Percentiles rank a stretch among this genome's conserved stretches.
Evolutionary conservation across 2,797 vertebrate species (phyloP).

Genomic region (Valencia hispanica): DNA sequence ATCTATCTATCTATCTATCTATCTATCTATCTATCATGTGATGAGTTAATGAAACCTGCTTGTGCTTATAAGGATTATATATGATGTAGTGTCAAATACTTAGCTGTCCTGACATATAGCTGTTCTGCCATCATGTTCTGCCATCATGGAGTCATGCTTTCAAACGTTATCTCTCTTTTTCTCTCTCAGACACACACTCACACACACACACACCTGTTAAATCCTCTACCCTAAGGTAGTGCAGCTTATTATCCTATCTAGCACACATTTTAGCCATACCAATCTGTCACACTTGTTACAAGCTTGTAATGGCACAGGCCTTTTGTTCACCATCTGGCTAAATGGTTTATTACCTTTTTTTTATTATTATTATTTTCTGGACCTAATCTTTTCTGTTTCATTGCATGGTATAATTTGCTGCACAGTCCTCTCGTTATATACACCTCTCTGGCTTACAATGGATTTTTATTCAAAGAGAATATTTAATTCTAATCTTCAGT

Average conservation of each 20-base stretch:
- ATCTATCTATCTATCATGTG: slow-evolving; percentile 12
- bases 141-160: slow-evolving; percentile 40
- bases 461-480: slow-evolving; percentile 66
- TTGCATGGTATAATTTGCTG: slow-evolving; percentile 26
- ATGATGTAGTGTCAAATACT: slow-evolving; percentile 58
- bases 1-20: not conserved
- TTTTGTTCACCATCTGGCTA: slow-evolving; percentile 44
- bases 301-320: slow-evolving; percentile 44
- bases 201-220: slow-evolving; percentile 63
- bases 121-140: slow-evolving; percentile 32
- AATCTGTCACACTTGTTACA: slow-evolving; percentile 45
- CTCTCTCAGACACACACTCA: slow-evolving; percentile 4
- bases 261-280: slow-evolving; percentile 51
- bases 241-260: slow-evolving; percentile 51
- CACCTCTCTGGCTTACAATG: slow-evolving; percentile 30
- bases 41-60: slow-evolving; percentile 59
- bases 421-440: slow-evolving; percentile 6
- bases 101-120: slow-evolving; percentile 52
- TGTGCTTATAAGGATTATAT: slow-evolving; percentile 35
- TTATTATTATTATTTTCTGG: slow-evolving; percentile 26
- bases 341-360: slow-evolving; percentile 52
- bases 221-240: slow-evolving; percentile 46
- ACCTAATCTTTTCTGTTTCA: slow-evolving; percentile 37
- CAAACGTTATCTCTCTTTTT: slow-evolving; percentile 20
- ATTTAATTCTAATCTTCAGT: slow-evolving; percentile 65